A percentile compares a stretch with the other conserved stretches of the same genome.
Conservation (phyloP, 2,113 vertebrate genomes). For the Carlito syrichta region DNA sequence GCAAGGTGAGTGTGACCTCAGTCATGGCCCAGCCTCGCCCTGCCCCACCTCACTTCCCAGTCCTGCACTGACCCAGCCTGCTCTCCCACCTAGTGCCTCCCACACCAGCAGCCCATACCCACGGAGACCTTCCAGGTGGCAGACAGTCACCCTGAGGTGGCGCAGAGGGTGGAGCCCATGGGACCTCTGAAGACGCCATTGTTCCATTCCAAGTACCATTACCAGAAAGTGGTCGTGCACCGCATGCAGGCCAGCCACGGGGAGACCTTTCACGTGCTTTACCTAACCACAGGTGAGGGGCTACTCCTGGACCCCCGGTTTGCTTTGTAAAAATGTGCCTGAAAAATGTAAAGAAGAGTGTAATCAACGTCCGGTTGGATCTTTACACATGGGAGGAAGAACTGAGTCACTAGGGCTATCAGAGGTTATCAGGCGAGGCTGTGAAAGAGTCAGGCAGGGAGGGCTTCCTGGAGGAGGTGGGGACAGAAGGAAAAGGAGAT, state of each 20-base stretch:
- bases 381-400: background rate
- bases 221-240: conserved; percentile 80
- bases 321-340: background rate
- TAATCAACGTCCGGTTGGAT: background rate
- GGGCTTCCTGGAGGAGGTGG: background rate
- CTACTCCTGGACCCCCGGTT: background rate
- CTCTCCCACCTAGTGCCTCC: conserved; percentile 74
- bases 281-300: conserved; percentile 81
- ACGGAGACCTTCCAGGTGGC: conserved; percentile 83
- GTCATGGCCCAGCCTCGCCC: background rate
- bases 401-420: background rate
- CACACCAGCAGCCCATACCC: conserved; percentile 71
- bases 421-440: background rate
- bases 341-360: background rate
- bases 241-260: conserved; percentile 19
- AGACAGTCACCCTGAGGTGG: conserved; percentile 82
- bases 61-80: background rate
- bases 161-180: conserved; percentile 77
- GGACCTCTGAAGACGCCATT: conserved; percentile 68
- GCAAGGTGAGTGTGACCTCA: conserved; percentile 82
- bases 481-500: background rate
- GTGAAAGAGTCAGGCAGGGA: background rate
- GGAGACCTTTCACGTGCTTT: conserved; percentile 75
- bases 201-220: conserved; percentile 83
- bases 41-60: background rate